phyloP scores from a whole-genome alignment of 2,797 vertebrate species.

The Spinus pinus region DNA sequence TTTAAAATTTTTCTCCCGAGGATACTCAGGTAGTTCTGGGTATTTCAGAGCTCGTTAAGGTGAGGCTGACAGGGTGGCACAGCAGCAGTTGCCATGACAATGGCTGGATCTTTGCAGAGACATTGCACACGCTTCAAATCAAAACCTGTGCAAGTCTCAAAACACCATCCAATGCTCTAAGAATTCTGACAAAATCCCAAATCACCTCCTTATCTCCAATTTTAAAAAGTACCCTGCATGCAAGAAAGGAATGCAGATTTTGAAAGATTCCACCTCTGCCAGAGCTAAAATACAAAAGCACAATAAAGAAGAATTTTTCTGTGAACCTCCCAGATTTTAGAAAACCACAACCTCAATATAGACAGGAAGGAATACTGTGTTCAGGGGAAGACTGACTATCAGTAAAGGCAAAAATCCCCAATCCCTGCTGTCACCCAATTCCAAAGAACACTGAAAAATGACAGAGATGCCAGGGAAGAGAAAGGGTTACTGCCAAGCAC shows the following conservation, averaged over 20 bases:
- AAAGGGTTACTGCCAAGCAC: not conserved
- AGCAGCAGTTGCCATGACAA: not conserved
- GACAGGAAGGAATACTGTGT: not conserved
- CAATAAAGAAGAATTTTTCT: not conserved
- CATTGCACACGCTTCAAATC: not conserved
- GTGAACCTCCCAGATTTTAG: not conserved
- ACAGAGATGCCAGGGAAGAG: not conserved
- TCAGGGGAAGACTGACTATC: not conserved
- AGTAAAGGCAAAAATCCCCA: not conserved
- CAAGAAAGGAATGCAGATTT: not conserved
- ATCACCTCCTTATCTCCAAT: not conserved
- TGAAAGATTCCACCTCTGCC: not conserved
- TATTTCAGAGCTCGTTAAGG: not conserved
- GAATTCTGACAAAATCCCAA: not conserved
- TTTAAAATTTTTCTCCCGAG: not conserved
- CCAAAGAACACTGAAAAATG: rapidly evolving
- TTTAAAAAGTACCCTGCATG: not conserved
- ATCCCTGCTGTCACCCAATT: not conserved
- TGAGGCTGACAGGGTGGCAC: not conserved
- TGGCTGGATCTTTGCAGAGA: not conserved
- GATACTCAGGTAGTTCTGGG: not conserved
- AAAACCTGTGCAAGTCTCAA: not conserved
- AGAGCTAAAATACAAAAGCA: not conserved
- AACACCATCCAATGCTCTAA: not conserved
- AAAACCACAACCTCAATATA: not conserved